Conservation (phyloP, 1,140 invertebrate genomes). For the Drosophila murphyi region DNA sequence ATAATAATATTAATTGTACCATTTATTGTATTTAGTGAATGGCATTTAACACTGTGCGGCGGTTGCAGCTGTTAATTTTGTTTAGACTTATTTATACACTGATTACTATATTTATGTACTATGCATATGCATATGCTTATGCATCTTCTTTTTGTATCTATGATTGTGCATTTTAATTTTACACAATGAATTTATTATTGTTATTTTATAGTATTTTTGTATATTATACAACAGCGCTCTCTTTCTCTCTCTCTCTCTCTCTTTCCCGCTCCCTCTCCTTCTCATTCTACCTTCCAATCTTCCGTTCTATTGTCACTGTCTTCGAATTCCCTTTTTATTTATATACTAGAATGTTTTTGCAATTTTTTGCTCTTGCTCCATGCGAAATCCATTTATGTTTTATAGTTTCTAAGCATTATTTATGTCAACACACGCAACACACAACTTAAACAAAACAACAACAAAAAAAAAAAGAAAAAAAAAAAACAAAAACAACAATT, state of each 20-base stretch:
- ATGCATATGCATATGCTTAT: constrained; percentile 40
- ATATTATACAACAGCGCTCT: constrained; percentile 45
- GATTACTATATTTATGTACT: constrained; percentile 50
- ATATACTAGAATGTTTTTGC: constrained; percentile 2
- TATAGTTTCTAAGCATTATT: constrained; percentile 79
- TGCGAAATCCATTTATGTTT: constrained; percentile 74
- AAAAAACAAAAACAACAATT: constrained; percentile 58
- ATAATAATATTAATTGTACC: constrained; percentile 53
- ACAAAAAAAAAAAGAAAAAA: constrained; percentile 41
- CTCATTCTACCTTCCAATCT: constrained; percentile 2
- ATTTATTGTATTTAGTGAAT: constrained; percentile 76
- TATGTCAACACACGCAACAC: constrained; percentile 60
- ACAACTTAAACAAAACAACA: constrained; percentile 39
- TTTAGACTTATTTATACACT: constrained; percentile 69
- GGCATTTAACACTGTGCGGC: constrained; percentile 74
- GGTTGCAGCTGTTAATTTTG: constrained; percentile 70
- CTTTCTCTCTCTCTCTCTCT: constrained; percentile 21
- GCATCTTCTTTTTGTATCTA: constrained; percentile 45
- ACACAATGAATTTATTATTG: constrained; percentile 50
- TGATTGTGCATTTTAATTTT: constrained; percentile 52
- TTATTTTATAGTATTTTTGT: constrained; percentile 55
- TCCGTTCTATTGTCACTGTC: constrained; percentile 14
- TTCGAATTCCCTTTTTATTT: constrained; percentile 13
- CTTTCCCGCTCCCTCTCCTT: constrained; percentile 29
- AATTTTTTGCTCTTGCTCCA: constrained; percentile 59